These are phyloP conservation scores for human (Homo sapiens) DNA, from an alignment of 2,113 vertebrate genomes.

Conservation along the genomic window DNA sequence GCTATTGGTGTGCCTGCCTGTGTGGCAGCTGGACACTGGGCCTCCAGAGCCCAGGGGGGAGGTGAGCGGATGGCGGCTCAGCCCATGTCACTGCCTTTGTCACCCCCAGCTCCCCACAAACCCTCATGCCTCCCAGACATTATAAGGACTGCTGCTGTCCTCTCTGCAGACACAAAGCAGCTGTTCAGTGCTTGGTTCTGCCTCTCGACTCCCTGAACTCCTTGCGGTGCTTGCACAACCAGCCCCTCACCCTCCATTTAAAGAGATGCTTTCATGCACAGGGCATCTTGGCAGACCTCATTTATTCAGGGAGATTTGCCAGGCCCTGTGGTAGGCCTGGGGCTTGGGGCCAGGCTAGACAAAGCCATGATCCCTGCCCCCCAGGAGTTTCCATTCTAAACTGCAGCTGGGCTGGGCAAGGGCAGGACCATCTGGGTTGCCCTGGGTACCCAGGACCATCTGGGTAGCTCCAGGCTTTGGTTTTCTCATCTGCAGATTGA, in stretches of 20 bases:
- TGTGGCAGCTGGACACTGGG: background rate
- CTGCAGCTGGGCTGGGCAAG: background rate
- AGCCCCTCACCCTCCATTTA: background rate
- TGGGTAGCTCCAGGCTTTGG: background rate
- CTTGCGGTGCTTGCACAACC: accelerated
- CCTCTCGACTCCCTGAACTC: background rate
- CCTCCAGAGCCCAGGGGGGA: background rate
- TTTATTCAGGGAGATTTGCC: background rate
- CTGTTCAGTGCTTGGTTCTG: background rate
- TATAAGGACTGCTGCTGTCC: background rate
- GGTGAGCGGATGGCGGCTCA: background rate
- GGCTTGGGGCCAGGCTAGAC: background rate
- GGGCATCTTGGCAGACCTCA: background rate
- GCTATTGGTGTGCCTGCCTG: background rate
- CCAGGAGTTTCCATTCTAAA: background rate
- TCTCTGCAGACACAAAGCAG: background rate
- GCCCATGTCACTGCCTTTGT: background rate
- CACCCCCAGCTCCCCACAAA: background rate
- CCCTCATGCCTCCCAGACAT: background rate
- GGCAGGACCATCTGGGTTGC: background rate
- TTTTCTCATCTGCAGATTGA: background rate
- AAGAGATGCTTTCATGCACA: background rate
- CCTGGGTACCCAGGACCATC: background rate
- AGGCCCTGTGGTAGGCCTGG: background rate
- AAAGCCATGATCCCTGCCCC: background rate